A percentile compares a stretch with the other conserved stretches of the same genome.
phyloP scores from a whole-genome alignment of 1,140 invertebrate genomes.

The Trachelipus rathkii region DNA sequence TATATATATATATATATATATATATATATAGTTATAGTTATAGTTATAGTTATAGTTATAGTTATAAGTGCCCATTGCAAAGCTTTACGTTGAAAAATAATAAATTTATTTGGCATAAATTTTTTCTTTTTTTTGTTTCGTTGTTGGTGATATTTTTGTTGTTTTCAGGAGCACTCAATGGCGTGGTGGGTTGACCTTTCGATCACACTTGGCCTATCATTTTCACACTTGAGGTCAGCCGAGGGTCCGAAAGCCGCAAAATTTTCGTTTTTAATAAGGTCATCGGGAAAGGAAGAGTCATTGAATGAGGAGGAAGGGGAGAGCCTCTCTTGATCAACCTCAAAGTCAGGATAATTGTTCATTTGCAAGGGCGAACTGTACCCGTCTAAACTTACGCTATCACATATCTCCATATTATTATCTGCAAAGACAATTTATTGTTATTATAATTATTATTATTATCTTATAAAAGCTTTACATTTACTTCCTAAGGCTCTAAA shows the following conservation, averaged over 20 bases:
- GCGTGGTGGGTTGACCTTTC: not conserved
- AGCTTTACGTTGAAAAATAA: not conserved
- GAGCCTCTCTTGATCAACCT: not conserved
- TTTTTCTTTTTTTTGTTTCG: not conserved
- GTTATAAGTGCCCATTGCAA: too few species aligned
- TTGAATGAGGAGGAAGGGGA: not conserved
- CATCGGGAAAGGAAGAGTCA: not conserved
- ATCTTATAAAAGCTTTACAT: too few species aligned
- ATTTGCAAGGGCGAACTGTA: not conserved
- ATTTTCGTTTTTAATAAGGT: not conserved
- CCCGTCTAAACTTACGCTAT: not conserved
- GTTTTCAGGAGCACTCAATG: not conserved
- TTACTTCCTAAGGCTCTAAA: too few species aligned
- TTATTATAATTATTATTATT: too few species aligned
- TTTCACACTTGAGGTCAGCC: not conserved
- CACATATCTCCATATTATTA: not conserved
- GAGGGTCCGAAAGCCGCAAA: not conserved
- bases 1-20: too few species aligned
- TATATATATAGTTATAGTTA: too few species aligned
- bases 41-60: too few species aligned
- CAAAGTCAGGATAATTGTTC: not conserved
- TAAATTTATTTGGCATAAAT: not conserved
- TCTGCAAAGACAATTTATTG: not conserved
- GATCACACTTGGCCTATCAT: not conserved
- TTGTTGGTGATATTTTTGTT: not conserved